Evolutionary conservation across 2,113 vertebrate genomes (phyloP).

Genomic region (Actenoides lindsayi): DNA sequence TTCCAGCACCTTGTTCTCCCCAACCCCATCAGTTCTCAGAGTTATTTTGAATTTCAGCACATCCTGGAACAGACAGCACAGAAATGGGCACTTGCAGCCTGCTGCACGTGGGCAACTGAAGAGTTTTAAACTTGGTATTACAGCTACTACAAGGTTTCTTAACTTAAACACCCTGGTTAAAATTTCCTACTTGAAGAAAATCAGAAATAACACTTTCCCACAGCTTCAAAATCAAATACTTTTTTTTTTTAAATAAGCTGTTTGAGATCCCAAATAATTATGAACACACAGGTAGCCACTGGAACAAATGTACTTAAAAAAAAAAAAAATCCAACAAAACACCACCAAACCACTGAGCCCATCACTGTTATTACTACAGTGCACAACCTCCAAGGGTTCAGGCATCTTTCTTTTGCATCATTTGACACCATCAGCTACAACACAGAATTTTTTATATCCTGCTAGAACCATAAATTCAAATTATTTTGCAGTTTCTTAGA

Average conservation of each 20-base stretch:
- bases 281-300: not conserved
- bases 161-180: not conserved
- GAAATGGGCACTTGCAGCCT: not conserved
- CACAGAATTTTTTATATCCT: not conserved
- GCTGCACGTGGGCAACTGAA: not conserved
- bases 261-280: conserved; percentile 1
- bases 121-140: not conserved
- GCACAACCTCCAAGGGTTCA: not conserved
- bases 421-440: not conserved
- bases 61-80: not conserved
- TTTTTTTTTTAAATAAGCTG: not conserved
- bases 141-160: not conserved
- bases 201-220: not conserved
- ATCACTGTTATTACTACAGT: not conserved
- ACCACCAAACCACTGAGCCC: not conserved
- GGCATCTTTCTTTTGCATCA: not conserved
- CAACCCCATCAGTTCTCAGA: not conserved
- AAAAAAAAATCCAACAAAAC: not conserved
- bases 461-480: not conserved
- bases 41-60: not conserved
- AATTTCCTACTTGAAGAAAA: not conserved
- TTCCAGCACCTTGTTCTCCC: not conserved
- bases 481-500: not conserved
- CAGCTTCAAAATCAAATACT: not conserved
- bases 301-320: not conserved